A percentile compares a stretch with the other conserved stretches of the same genome.
Conservation (phyloP, 2,797 vertebrate species). For the Sebastes cheni region DNA sequence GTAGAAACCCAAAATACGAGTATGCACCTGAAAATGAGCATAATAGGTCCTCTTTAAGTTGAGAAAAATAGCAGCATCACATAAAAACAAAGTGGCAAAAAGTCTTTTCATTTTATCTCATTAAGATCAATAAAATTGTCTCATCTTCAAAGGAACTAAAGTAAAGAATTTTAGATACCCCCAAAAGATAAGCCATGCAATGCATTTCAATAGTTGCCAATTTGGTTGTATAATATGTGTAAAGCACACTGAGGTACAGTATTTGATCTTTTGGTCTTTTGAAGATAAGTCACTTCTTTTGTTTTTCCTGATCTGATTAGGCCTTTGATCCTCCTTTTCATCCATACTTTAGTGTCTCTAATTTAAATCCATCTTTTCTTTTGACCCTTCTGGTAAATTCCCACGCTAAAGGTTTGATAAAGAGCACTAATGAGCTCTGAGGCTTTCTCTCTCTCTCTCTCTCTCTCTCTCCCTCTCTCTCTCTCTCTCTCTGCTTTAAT, state of each 20-base stretch:
- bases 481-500: not conserved
- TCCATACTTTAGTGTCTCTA: not conserved
- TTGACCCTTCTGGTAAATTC: not conserved
- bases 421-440: slow-evolving; percentile 9
- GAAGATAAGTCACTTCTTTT: not conserved
- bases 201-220: not conserved
- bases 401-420: not conserved
- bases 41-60: not conserved
- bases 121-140: not conserved
- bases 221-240: not conserved
- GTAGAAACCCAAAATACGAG: no score
- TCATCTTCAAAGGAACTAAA: slow-evolving; percentile 13
- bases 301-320: slow-evolving; percentile 17
- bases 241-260: not conserved
- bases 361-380: slow-evolving; percentile 12
- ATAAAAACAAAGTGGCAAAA: not conserved
- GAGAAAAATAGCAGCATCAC: not conserved
- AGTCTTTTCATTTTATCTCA: not conserved
- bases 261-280: slow-evolving; percentile 4
- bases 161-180: not conserved
- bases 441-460: not conserved
- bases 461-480: not conserved
- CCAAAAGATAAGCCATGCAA: not conserved
- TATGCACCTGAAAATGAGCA: no score
- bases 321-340: slow-evolving; percentile 14